Percentiles rank a stretch among this genome's conserved stretches.
Conservation (phyloP, 53 echinoderm and acorn worm species). For the Luidia sarsii region DNA sequence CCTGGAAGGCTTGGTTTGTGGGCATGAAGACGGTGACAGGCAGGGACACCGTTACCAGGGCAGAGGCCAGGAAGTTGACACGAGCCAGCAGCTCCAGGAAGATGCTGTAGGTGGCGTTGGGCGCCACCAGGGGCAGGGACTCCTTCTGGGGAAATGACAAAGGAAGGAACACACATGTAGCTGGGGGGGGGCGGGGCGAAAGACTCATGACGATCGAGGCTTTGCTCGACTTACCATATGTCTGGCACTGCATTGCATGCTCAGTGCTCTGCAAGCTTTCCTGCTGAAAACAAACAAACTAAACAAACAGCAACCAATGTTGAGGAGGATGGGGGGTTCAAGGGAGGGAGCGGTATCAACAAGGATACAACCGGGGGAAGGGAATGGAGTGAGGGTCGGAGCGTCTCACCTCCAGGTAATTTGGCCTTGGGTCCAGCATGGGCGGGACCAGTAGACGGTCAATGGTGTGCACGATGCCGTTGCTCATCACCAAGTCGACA, state of each 20-base stretch:
- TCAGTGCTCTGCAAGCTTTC: too few species aligned
- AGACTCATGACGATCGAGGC: too few species aligned
- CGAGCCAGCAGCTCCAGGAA: constrained; percentile 61
- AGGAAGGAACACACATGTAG: too few species aligned
- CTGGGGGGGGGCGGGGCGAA: background rate
- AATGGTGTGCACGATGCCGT: constrained; percentile 71
- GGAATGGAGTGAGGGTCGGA: too few species aligned
- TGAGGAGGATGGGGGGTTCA: too few species aligned
- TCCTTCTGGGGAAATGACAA: constrained; percentile 20
- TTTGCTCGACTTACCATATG: too few species aligned
- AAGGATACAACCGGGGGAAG: too few species aligned
- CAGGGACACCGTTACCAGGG: constrained; percentile 8
- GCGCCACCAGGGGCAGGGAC: constrained; percentile 18
- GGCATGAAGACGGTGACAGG: constrained; percentile 80
- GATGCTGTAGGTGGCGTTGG: constrained; percentile 52
- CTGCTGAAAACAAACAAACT: too few species aligned
- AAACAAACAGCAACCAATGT: too few species aligned
- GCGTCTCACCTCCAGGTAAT: background rate
- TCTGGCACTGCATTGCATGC: too few species aligned
- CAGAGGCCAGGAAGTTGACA: constrained; percentile 32
- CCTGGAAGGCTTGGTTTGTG: constrained; percentile 68
- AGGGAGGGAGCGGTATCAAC: too few species aligned
- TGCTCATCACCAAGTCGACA: constrained; percentile 40
- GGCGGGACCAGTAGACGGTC: constrained; percentile 59
- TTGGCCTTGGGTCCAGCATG: constrained; percentile 29